Conservation (phyloP, 2,797 vertebrate genomes). For the Cuniculus paca region DNA sequence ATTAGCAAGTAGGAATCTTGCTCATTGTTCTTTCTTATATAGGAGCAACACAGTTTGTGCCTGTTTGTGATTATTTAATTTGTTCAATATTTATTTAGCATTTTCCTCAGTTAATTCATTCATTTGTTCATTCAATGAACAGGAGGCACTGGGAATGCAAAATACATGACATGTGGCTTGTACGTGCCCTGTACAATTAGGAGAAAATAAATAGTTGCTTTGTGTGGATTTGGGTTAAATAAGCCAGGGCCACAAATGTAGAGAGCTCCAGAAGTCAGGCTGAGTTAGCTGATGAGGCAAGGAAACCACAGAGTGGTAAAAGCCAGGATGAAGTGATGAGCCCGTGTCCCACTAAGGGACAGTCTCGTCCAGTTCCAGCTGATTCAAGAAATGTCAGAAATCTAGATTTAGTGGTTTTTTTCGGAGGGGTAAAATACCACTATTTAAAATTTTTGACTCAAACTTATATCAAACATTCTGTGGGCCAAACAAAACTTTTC, state of each 20-base stretch:
- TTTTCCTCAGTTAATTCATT: background rate
- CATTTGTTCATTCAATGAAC: background rate
- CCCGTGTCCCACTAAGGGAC: background rate
- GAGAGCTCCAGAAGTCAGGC: background rate
- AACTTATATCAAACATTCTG: background rate
- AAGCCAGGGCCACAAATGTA: background rate
- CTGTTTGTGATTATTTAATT: background rate
- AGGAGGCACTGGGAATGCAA: background rate
- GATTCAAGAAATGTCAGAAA: background rate
- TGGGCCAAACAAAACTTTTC: background rate
- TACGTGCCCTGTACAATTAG: background rate
- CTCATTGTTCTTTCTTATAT: background rate
- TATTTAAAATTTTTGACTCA: background rate
- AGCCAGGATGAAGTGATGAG: rapidly evolving
- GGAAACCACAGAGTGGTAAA: background rate
- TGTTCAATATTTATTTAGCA: background rate
- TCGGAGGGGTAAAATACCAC: background rate
- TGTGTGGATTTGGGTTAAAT: background rate
- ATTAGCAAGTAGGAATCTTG: conserved; percentile 74
- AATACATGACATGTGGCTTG: rapidly evolving
- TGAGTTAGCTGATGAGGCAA: background rate
- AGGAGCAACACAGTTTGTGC: background rate
- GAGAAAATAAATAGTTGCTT: background rate
- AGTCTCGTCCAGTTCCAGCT: background rate
- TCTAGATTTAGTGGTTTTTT: background rate